Evolutionary conservation across 2,888 invertebrate species (phyloP).

Genomic region (Pecten maximus): DNA sequence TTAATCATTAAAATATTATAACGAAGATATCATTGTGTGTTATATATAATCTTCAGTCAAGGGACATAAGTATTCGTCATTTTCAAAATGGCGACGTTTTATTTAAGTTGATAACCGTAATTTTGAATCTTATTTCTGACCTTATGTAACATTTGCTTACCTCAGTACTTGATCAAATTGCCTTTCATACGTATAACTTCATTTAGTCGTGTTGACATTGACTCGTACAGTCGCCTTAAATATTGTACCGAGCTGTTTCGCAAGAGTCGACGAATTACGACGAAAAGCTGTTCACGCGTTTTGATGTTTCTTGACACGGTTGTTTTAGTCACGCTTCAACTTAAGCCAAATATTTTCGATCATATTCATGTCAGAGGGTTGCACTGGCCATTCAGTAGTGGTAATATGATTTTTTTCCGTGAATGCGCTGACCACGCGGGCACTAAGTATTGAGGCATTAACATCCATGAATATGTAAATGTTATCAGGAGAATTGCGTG

Average conservation of each 20-base stretch:
- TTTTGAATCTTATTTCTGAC: not conserved
- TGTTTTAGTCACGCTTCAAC: too few species aligned
- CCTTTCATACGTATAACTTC: not conserved
- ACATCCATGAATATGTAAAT: slow-evolving; percentile 35
- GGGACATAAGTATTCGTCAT: slow-evolving; percentile 22
- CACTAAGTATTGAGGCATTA: not conserved
- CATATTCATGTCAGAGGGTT: not conserved
- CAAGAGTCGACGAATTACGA: too few species aligned
- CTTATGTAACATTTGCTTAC: not conserved
- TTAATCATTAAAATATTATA: too few species aligned
- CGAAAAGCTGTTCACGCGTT: too few species aligned
- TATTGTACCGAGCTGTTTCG: too few species aligned
- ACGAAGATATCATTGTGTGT: too few species aligned
- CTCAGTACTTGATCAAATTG: not conserved
- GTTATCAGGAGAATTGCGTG: slow-evolving; percentile 43
- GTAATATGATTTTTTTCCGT: not conserved
- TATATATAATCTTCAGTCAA: too few species aligned
- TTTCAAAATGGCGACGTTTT: not conserved
- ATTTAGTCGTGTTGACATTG: not conserved
- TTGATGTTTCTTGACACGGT: too few species aligned
- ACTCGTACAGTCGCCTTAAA: not conserved
- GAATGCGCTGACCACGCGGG: not conserved
- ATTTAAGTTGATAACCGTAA: too few species aligned
- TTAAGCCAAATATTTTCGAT: too few species aligned
- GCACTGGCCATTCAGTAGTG: not conserved